Percentiles rank a stretch among this genome's conserved stretches.
phyloP scores from a whole-genome alignment of 30 jellyfish, hydroid and myxozoan genomes.

The Morbakka virulenta region DNA sequence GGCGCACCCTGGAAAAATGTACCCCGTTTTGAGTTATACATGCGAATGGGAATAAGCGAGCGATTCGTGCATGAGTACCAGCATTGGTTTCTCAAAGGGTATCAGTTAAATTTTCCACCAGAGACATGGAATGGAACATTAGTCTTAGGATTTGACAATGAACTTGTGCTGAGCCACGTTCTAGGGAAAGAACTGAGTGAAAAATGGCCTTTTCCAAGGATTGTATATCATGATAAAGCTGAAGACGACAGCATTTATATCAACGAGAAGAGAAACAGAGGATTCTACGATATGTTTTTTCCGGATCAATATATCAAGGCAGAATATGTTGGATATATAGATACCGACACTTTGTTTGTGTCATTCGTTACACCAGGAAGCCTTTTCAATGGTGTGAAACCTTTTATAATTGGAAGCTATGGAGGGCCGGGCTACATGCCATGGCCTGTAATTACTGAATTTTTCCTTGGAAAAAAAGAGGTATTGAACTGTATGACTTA shows the following conservation, averaged over 20 bases:
- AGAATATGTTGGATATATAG: slow-evolving; percentile 46
- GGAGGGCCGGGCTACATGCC: slow-evolving; percentile 43
- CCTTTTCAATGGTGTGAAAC: slow-evolving; percentile 40
- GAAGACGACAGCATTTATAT: slow-evolving; percentile 14
- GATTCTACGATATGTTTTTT: slow-evolving; percentile 44
- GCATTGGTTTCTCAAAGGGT: too few species aligned
- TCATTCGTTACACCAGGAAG: slow-evolving; percentile 38
- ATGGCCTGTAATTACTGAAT: slow-evolving; percentile 44
- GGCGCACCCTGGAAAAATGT: too few species aligned
- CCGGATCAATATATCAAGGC: slow-evolving; percentile 12
- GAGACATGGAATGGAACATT: too few species aligned
- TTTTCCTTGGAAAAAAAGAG: slow-evolving; percentile 31
- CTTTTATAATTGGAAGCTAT: slow-evolving; percentile 21
- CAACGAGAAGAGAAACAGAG: slow-evolving; percentile 36
- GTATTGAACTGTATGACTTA: slow-evolving; percentile 58
- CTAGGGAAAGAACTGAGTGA: too few species aligned
- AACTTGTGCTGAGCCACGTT: too few species aligned
- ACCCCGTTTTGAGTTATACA: too few species aligned
- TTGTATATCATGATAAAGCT: slow-evolving; percentile 17
- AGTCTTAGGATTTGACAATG: too few species aligned
- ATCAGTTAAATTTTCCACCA: too few species aligned
- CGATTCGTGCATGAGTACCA: too few species aligned
- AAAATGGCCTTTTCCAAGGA: too few species aligned
- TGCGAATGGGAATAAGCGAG: too few species aligned
- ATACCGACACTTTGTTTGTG: slow-evolving; percentile 36